These are phyloP conservation scores for Gymnosoma rotundatum DNA, from an alignment of 2,888 invertebrate genomes.

Conservation along the genomic window DNA sequence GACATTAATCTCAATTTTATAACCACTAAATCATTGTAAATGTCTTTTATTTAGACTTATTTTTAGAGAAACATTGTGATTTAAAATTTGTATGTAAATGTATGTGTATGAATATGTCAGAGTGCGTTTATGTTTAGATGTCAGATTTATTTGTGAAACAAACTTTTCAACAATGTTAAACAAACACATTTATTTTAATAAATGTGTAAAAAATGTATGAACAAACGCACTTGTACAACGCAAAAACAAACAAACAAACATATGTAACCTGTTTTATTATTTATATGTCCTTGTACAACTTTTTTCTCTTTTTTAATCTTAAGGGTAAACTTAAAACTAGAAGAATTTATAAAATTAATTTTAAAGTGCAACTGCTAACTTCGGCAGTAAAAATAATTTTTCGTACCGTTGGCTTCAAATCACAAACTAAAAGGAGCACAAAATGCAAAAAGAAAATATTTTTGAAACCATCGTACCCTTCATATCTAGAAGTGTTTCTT, in stretches of 20 bases:
- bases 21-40: constrained; percentile 74
- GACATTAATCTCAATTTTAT: constrained; percentile 75
- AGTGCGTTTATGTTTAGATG: constrained; percentile 34
- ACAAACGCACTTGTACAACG: background rate
- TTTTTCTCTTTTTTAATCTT: background rate
- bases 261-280: background rate
- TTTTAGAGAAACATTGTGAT: background rate
- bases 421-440: background rate
- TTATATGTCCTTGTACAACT: no score
- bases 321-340: background rate
- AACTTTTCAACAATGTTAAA: constrained; percentile 62
- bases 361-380: constrained; percentile 29
- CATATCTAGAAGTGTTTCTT: no score
- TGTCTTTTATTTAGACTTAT: constrained; percentile 36
- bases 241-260: no score
- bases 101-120: background rate
- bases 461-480: no score
- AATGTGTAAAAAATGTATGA: background rate
- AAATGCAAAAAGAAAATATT: no score
- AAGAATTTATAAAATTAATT: constrained; percentile 8
- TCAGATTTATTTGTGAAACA: constrained; percentile 65
- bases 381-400: constrained; percentile 35
- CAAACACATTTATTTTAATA: background rate
- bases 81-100: no score
- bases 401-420: background rate